Evolutionary conservation across 2,113 vertebrate species (phyloP).

Genomic region (Laticauda colubrina): DNA sequence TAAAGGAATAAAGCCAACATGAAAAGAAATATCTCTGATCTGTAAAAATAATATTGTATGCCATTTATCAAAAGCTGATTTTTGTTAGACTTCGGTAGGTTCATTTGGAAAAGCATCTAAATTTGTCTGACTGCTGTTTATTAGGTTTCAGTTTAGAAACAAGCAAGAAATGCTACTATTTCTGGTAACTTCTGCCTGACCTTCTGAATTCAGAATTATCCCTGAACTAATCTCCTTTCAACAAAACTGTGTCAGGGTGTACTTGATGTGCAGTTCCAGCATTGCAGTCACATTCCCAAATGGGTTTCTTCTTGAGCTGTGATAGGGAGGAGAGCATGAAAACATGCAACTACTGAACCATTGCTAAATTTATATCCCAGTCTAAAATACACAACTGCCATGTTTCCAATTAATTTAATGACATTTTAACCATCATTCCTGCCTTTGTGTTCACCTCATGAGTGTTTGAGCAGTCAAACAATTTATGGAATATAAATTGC

Average conservation of each 20-base stretch:
- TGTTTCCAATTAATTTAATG: conserved; percentile 18
- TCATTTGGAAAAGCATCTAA: conserved; percentile 19
- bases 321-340: neutral
- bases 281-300: neutral
- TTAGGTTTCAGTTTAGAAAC: conserved; percentile 24
- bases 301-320: neutral
- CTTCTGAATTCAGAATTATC: conserved; percentile 15
- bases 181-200: conserved; percentile 19
- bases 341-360: neutral
- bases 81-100: conserved; percentile 13
- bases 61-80: conserved; percentile 8
- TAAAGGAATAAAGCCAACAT: neutral
- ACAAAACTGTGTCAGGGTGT: neutral
- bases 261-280: neutral
- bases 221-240: neutral
- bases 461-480: neutral
- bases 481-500: neutral
- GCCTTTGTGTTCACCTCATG: neutral
- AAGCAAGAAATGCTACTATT: conserved; percentile 10
- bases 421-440: neutral
- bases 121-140: conserved; percentile 1
- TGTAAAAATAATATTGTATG: neutral
- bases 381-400: neutral
- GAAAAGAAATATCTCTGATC: neutral
- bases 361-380: neutral